These are phyloP conservation scores for Harpalus rubripes DNA, from an alignment of 2,888 invertebrate genomes.

Conservation along the genomic window DNA sequence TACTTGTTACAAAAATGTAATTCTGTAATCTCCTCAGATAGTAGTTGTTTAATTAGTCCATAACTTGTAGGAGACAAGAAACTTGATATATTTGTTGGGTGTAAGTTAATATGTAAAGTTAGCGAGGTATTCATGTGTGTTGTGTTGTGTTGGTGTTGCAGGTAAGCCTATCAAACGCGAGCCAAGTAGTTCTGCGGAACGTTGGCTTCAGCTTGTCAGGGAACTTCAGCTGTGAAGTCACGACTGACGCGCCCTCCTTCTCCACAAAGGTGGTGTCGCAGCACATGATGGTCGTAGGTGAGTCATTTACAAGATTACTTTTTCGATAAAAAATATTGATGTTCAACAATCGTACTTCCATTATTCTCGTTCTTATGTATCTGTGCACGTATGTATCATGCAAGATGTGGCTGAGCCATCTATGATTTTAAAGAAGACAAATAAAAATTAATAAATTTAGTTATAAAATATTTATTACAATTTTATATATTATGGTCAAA, in stretches of 20 bases:
- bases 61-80: background rate
- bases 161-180: conserved; percentile 86
- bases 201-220: conserved; percentile 86
- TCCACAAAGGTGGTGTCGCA: conserved; percentile 83
- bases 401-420: too few relatives aligned
- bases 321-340: too few relatives aligned
- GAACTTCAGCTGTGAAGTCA: conserved; percentile 90
- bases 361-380: too few relatives aligned
- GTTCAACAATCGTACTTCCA: too few relatives aligned
- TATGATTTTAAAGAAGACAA: too few relatives aligned
- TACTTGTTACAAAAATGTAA: too few relatives aligned
- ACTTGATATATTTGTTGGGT: background rate
- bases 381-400: too few relatives aligned
- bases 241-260: conserved; percentile 86
- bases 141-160: conserved; percentile 76
- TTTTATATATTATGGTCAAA: too few relatives aligned
- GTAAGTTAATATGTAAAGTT: conserved; percentile 25
- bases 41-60: background rate
- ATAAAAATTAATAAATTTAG: too few relatives aligned
- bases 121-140: background rate
- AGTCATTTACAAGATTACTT: background rate
- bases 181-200: conserved; percentile 85
- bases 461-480: too few relatives aligned
- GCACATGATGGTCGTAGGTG: conserved; percentile 87
- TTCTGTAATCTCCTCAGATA: too few relatives aligned